Evolutionary conservation across 2,888 invertebrate genomes (phyloP).

Genomic region (Dascillus cervinus): DNA sequence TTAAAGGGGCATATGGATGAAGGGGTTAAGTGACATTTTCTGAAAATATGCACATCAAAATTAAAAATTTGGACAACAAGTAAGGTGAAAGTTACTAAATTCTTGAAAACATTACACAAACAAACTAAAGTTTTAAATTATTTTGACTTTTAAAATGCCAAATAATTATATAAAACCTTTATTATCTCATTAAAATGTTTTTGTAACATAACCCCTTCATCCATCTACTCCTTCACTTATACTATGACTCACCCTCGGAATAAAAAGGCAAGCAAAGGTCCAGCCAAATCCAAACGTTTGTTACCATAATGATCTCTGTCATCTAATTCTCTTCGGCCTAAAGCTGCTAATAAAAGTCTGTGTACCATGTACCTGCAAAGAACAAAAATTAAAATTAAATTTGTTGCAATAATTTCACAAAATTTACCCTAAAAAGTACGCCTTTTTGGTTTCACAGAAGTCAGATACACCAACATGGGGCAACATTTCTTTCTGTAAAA

Average conservation of each 20-base stretch:
- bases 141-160: too few relatives aligned
- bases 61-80: too few relatives aligned
- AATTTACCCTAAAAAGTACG: constrained; percentile 79
- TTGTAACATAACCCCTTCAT: too few relatives aligned
- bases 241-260: constrained; percentile 67
- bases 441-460: constrained; percentile 99
- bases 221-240: too few relatives aligned
- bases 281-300: constrained; percentile 95
- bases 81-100: too few relatives aligned
- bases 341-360: constrained; percentile 82
- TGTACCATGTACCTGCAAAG: constrained; percentile 89
- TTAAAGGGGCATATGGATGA: too few relatives aligned
- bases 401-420: constrained; percentile 1
- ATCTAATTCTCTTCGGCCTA: constrained; percentile 94
- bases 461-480: constrained; percentile 99
- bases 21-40: too few relatives aligned
- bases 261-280: constrained; percentile 91
- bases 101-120: too few relatives aligned
- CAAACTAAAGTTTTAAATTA: too few relatives aligned
- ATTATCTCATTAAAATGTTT: too few relatives aligned
- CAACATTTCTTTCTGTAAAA: constrained; percentile 98
- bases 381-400: constrained; percentile 5
- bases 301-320: constrained; percentile 99
- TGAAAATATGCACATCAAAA: too few relatives aligned
- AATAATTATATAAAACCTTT: constrained; percentile 1